Conservation (phyloP, 2,888 invertebrate species). For the Tenthredo distinguenda region DNA sequence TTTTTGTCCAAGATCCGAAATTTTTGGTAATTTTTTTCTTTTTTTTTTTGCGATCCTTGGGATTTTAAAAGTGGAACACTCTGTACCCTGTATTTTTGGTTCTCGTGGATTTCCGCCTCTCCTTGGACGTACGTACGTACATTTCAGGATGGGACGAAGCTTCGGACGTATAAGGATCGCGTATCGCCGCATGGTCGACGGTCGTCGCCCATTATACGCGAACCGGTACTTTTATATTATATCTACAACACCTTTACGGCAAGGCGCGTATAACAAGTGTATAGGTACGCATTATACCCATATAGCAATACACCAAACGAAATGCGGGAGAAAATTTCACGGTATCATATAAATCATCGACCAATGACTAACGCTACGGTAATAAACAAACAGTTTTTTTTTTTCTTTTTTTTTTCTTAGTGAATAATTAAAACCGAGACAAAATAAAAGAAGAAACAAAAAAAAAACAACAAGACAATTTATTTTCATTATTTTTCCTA, state of each 20-base stretch:
- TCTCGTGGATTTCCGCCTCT: not conserved
- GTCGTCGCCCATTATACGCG: slow-evolving; percentile 42
- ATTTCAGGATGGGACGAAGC: not conserved
- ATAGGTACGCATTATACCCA: not conserved
- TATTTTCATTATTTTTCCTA: too few species aligned
- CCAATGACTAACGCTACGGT: not conserved
- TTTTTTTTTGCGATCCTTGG: not conserved
- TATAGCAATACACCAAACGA: not conserved
- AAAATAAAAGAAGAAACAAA: not conserved
- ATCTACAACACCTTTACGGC: slow-evolving; percentile 45
- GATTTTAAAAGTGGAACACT: not conserved
- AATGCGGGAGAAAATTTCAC: not conserved
- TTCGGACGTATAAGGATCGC: slow-evolving; percentile 37
- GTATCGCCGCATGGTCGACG: slow-evolving; percentile 26
- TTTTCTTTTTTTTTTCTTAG: too few species aligned
- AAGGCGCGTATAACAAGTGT: not conserved
- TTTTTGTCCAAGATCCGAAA: too few species aligned
- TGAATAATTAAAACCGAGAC: too few species aligned
- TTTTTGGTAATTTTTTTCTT: not conserved
- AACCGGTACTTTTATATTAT: slow-evolving; percentile 50
- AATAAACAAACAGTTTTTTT: too few species aligned
- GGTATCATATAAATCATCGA: not conserved
- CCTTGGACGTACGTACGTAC: not conserved
- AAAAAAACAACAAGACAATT: not conserved
- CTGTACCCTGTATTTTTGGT: not conserved